Percentiles rank a stretch among this genome's conserved stretches.
Conservation (phyloP, 2,113 vertebrate genomes). For the Neolamprologus devosi region DNA sequence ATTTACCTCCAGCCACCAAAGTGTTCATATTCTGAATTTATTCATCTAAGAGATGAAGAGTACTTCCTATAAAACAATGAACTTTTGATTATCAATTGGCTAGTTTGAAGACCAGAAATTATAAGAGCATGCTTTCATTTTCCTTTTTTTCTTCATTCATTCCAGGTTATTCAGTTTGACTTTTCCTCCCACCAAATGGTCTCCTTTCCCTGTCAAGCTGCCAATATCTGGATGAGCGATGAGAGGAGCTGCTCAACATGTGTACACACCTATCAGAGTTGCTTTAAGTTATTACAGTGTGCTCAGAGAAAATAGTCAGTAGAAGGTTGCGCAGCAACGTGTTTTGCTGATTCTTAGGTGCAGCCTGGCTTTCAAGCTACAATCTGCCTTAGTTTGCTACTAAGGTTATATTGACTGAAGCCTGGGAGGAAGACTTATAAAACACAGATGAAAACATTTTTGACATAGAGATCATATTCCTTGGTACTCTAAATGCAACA, state of each 20-base stretch:
- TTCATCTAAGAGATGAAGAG: not conserved
- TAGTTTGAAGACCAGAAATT: not conserved
- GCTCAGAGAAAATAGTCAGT: not conserved
- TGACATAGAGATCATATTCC: not conserved
- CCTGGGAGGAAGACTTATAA: not conserved
- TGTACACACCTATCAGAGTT: not conserved
- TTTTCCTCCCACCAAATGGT: not conserved
- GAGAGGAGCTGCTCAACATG: not conserved
- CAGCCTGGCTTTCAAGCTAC: not conserved
- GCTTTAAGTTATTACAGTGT: not conserved
- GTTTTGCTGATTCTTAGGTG: not conserved
- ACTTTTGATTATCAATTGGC: not conserved
- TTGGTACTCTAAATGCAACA: not conserved
- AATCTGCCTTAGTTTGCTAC: not conserved
- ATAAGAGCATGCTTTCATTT: not conserved
- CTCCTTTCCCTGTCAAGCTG: not conserved
- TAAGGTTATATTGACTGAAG: not conserved
- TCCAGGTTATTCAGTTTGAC: not conserved
- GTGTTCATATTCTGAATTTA: not conserved
- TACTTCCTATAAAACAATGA: not conserved
- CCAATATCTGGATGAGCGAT: not conserved
- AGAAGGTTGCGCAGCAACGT: not conserved
- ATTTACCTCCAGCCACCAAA: not conserved
- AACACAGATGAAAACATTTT: not conserved
- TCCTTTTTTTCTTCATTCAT: not conserved